A percentile compares a stretch with the other conserved stretches of the same genome.
phyloP scores from a whole-genome alignment of 2,888 invertebrate species.

The Branchipolynoe longqiensis region DNA sequence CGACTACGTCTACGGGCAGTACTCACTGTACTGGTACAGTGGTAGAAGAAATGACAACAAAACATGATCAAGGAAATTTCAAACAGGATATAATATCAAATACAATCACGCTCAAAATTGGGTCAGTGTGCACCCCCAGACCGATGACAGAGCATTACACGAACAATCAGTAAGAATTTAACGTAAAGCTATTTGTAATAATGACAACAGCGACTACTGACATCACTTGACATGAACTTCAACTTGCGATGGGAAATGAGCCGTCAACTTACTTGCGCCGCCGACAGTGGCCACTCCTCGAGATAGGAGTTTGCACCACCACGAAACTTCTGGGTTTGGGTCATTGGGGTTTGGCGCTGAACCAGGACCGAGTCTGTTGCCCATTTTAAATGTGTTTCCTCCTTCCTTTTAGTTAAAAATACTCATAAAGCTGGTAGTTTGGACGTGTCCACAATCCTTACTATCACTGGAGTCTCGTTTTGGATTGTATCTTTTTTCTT shows the following conservation, averaged over 20 bases:
- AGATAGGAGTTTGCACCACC: constrained; percentile 68
- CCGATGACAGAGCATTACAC: too few species aligned
- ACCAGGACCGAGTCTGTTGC: constrained; percentile 8
- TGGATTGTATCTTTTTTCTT: neutral
- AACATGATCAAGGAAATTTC: too few species aligned
- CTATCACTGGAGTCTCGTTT: neutral
- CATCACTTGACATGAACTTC: neutral
- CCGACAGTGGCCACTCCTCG: constrained; percentile 63
- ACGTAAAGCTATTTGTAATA: too few species aligned
- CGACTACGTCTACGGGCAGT: too few species aligned
- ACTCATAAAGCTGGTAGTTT: constrained; percentile 5
- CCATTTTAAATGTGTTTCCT: constrained; percentile 14
- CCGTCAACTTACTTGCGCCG: constrained; percentile 49
- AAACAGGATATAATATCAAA: too few species aligned
- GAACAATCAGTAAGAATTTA: too few species aligned
- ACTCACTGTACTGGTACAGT: too few species aligned
- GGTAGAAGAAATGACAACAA: too few species aligned
- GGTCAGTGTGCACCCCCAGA: too few species aligned
- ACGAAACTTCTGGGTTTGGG: constrained; percentile 64
- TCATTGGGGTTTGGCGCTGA: constrained; percentile 39
- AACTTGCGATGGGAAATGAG: neutral
- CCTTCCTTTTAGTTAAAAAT: constrained; percentile 24
- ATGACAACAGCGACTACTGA: neutral
- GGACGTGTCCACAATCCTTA: constrained; percentile 18
- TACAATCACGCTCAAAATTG: too few species aligned